These are phyloP conservation scores for Tigriopus japonicus DNA, from an alignment of 1,140 invertebrate genomes.

Conservation along the genomic window DNA sequence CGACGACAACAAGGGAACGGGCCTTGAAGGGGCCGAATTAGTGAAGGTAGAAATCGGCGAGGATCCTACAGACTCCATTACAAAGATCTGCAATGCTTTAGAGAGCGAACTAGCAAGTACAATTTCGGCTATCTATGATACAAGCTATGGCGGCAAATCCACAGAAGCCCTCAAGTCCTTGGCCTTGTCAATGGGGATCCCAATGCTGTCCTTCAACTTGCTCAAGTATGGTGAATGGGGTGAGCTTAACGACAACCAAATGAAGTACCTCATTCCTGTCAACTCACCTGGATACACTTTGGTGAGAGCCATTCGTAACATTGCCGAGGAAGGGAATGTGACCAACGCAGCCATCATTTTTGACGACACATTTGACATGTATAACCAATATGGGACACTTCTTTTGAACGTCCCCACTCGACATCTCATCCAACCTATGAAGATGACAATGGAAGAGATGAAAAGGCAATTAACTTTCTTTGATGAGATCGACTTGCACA, in stretches of 20 bases:
- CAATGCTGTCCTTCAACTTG: slow-evolving; percentile 36
- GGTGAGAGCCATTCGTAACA: slow-evolving; percentile 53
- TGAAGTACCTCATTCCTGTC: slow-evolving; percentile 43
- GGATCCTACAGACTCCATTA: no score
- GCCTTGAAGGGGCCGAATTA: no score
- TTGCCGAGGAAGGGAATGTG: slow-evolving; percentile 58
- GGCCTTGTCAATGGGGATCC: slow-evolving; percentile 49
- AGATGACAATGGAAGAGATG: slow-evolving; percentile 29
- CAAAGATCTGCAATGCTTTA: no score
- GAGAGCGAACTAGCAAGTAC: no score
- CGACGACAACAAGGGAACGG: no score
- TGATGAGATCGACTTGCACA: slow-evolving; percentile 60
- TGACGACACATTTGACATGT: slow-evolving; percentile 69
- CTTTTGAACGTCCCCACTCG: slow-evolving; percentile 65
- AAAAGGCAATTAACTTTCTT: slow-evolving; percentile 42
- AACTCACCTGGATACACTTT: slow-evolving; percentile 63
- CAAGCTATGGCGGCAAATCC: slow-evolving; percentile 48
- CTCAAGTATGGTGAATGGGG: slow-evolving; percentile 37
- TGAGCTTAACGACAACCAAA: slow-evolving; percentile 41
- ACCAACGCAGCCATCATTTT: slow-evolving; percentile 77
- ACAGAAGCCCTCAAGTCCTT: slow-evolving; percentile 66
- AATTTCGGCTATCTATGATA: slow-evolving; percentile 38
- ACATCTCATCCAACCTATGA: slow-evolving; percentile 42
- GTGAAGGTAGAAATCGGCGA: no score
- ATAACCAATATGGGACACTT: slow-evolving; percentile 75